These are phyloP conservation scores for Lutraria rhynchaena DNA, from an alignment of 1,140 invertebrate genomes.

Conservation along the genomic window DNA sequence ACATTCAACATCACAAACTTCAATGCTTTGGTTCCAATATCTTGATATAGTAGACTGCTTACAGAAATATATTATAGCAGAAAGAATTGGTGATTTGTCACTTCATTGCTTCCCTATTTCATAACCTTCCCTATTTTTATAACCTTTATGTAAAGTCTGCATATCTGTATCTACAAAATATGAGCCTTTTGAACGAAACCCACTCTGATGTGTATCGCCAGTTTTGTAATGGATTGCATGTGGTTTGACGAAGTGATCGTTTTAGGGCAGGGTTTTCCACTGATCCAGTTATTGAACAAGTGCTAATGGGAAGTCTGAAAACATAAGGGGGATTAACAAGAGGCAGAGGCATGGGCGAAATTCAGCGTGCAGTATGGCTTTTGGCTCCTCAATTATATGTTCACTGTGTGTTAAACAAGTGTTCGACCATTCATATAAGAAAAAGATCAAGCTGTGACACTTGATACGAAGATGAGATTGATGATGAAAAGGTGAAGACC, in stretches of 20 bases:
- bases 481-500: no score
- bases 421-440: no score
- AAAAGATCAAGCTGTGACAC: no score
- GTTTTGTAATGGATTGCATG: constrained; percentile 61
- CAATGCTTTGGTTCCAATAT: constrained; percentile 60
- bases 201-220: constrained; percentile 61
- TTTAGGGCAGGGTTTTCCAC: constrained; percentile 53
- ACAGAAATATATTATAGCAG: constrained; percentile 58
- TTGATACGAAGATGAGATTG: no score
- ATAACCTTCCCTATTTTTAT: constrained; percentile 82
- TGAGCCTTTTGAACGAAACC: constrained; percentile 68
- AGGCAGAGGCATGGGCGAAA: constrained; percentile 47
- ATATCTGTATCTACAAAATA: constrained; percentile 82
- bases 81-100: constrained; percentile 65
- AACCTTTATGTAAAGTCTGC: constrained; percentile 82
- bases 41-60: constrained; percentile 58
- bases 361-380: not conserved
- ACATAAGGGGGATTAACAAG: constrained; percentile 10
- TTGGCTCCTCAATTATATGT: constrained; percentile 5
- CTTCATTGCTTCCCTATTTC: constrained; percentile 72
- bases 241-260: constrained; percentile 35
- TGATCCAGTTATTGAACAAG: constrained; percentile 45
- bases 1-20: no score
- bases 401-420: no score
- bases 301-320: constrained; percentile 36